phyloP scores from a whole-genome alignment of 1,140 invertebrate species.

The Protaetia brevitarsis region DNA sequence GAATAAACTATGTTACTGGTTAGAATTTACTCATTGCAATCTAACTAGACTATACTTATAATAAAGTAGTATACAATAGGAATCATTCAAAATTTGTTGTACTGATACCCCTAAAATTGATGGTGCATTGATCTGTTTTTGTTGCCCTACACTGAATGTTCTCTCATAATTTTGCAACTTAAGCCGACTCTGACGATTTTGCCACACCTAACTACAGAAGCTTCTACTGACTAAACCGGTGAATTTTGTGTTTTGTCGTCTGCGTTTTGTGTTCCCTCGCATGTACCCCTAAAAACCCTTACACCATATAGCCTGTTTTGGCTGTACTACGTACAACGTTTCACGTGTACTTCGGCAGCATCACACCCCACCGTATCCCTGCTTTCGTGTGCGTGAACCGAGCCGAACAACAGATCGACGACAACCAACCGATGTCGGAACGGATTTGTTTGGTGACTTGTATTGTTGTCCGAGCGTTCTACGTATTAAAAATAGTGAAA shows the following conservation, averaged over 20 bases:
- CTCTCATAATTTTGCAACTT: too few species aligned
- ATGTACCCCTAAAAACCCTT: neutral
- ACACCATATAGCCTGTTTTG: neutral
- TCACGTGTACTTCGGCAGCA: neutral
- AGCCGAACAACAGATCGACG: conserved; percentile 5
- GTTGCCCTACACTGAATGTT: too few species aligned
- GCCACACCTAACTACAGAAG: too few species aligned
- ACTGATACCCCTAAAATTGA: too few species aligned
- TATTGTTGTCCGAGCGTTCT: conserved; percentile 27
- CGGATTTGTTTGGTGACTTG: conserved; percentile 27
- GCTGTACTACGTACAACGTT: neutral
- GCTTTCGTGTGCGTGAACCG: neutral
- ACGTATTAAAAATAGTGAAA: conserved; percentile 22
- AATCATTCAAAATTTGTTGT: too few species aligned
- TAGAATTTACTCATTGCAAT: too few species aligned
- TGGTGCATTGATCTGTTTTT: too few species aligned
- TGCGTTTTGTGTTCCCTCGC: neutral
- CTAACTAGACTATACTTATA: too few species aligned
- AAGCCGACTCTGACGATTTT: too few species aligned
- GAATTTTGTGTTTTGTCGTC: neutral
- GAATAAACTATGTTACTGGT: too few species aligned
- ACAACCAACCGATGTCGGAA: conserved; percentile 24
- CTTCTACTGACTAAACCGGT: neutral
- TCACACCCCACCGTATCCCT: neutral
- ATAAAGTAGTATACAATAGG: too few species aligned